Conservation (phyloP, 2,113 vertebrate species). For the Fulica atra region DNA sequence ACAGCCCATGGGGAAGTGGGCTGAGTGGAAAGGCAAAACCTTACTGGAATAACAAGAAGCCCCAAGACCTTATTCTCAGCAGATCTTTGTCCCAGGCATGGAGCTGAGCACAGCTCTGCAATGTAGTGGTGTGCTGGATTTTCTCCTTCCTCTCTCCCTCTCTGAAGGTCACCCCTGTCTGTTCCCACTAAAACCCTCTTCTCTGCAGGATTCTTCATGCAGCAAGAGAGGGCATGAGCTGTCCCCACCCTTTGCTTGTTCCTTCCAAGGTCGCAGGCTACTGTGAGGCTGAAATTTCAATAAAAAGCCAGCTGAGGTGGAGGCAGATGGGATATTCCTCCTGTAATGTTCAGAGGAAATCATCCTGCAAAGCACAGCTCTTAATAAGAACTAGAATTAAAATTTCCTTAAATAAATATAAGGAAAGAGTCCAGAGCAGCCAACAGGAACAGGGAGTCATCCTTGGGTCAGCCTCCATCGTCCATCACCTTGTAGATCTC, state of each 20-base stretch:
- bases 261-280: neutral
- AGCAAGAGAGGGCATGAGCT: neutral
- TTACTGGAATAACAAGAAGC: neutral
- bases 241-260: neutral
- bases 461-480: rapidly evolving
- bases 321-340: neutral
- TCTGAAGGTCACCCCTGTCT: neutral
- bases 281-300: neutral
- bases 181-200: neutral
- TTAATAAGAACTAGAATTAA: neutral
- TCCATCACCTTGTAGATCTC: neutral
- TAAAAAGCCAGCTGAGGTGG: neutral
- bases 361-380: neutral
- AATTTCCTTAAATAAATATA: conserved; percentile 51
- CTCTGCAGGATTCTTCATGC: neutral
- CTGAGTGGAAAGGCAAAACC: neutral
- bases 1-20: neutral
- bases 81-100: neutral
- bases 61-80: neutral
- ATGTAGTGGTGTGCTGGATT: neutral
- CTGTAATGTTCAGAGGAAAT: neutral
- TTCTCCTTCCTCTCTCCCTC: neutral
- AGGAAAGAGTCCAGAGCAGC: conserved; percentile 19
- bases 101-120: neutral
- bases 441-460: rapidly evolving